phyloP scores from a whole-genome alignment of 2,113 vertebrate species.

The Scytalopus superciliaris region DNA sequence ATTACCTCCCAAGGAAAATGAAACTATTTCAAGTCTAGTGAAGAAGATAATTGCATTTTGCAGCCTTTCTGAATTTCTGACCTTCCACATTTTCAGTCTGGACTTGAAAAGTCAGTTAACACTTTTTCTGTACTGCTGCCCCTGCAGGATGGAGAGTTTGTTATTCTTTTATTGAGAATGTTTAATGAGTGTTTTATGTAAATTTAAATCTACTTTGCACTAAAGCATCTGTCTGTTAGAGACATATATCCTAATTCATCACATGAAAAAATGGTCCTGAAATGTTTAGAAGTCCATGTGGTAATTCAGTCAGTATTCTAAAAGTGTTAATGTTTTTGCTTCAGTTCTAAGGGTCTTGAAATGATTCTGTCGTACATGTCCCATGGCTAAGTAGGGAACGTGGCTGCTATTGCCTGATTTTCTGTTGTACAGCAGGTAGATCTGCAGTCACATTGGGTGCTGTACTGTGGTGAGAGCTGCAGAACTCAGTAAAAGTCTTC shows the following conservation, averaged over 20 bases:
- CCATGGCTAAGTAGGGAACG: fast-evolving
- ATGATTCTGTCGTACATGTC: not conserved
- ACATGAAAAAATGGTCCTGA: not conserved
- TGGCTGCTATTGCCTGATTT: not conserved
- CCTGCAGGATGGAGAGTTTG: not conserved
- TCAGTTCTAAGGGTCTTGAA: not conserved
- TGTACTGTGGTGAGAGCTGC: not conserved
- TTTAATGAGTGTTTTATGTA: not conserved
- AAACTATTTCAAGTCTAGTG: not conserved
- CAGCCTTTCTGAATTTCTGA: not conserved
- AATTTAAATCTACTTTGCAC: not conserved
- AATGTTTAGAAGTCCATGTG: not conserved
- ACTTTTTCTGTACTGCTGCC: not conserved
- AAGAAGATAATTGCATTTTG: not conserved
- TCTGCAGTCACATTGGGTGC: fast-evolving
- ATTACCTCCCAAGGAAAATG: not conserved
- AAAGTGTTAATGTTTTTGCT: fast-evolving
- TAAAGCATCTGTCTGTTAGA: not conserved
- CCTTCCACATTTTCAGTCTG: not conserved
- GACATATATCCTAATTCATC: not conserved
- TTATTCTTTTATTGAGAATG: not conserved
- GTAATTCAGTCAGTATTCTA: not conserved
- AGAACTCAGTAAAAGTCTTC: not conserved
- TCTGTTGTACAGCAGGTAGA: not conserved
- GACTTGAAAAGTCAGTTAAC: not conserved